phyloP scores from a whole-genome alignment of 2,797 vertebrate genomes.

The Etheostoma perlongum region DNA sequence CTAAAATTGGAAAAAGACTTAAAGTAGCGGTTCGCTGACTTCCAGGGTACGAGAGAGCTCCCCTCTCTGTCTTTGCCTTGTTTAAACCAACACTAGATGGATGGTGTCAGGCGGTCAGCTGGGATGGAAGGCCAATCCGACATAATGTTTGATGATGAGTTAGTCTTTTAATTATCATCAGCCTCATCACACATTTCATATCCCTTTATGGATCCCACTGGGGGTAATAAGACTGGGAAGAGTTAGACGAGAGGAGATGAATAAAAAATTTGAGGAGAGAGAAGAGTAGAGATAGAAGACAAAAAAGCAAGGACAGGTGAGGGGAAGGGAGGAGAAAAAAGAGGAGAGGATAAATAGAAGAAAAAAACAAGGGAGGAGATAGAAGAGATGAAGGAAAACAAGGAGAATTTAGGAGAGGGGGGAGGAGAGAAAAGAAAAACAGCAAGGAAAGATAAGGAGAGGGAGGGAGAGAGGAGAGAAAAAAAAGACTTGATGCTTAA shows the following conservation, averaged over 20 bases:
- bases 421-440: not conserved
- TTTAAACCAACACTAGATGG: conserved; percentile 57
- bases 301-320: not conserved
- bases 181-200: conserved; percentile 51
- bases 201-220: conserved; percentile 60
- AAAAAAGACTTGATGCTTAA: not conserved
- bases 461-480: not conserved
- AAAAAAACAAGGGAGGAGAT: not conserved
- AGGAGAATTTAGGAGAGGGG: not conserved
- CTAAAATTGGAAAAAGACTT: not conserved
- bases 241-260: not conserved
- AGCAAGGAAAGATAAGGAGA: conserved; percentile 2
- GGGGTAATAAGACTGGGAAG: conserved; percentile 47
- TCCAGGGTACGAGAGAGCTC: not conserved
- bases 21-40: not conserved
- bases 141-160: conserved; percentile 71
- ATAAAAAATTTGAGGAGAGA: not conserved
- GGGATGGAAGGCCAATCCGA: conserved; percentile 57
- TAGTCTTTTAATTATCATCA: conserved; percentile 70
- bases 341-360: too few relatives aligned
- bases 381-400: too few relatives aligned
- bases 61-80: conserved; percentile 9
- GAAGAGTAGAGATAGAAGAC: not conserved
- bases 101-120: conserved; percentile 53
- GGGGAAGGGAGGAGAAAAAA: not conserved